Evolutionary conservation across 2,888 invertebrate species (phyloP).

Genomic region (Drosophila parthenogenetica): DNA sequence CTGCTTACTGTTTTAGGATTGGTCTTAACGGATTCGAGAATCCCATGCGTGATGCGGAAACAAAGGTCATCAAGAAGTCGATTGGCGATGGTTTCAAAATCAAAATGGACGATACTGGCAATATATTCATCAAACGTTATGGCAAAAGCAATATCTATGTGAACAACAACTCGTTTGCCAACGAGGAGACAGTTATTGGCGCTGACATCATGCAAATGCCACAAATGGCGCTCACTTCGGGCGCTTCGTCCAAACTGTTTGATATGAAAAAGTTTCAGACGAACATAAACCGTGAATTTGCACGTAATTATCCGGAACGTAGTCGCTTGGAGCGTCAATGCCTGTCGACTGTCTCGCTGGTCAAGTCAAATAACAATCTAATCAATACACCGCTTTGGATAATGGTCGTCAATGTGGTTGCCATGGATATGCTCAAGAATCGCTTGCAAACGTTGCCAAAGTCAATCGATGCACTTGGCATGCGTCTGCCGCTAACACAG

Average conservation of each 20-base stretch:
- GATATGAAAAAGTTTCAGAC: slow-evolving; percentile 90
- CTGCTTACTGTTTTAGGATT: slow-evolving; percentile 88
- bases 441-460: slow-evolving; percentile 87
- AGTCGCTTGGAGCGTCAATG: slow-evolving; percentile 89
- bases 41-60: slow-evolving; percentile 96
- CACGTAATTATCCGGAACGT: slow-evolving; percentile 89
- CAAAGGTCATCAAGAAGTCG: slow-evolving; percentile 95
- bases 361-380: slow-evolving; percentile 89
- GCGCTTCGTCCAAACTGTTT: slow-evolving; percentile 89
- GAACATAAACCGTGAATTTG: slow-evolving; percentile 89
- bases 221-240: slow-evolving; percentile 88
- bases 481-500: slow-evolving; percentile 74
- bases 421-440: slow-evolving; percentile 91
- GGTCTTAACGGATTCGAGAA: slow-evolving; percentile 98
- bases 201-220: slow-evolving; percentile 89
- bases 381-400: slow-evolving; percentile 92
- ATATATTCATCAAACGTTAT: slow-evolving; percentile 89
- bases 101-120: slow-evolving; percentile 90
- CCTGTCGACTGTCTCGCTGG: slow-evolving; percentile 90
- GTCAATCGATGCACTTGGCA: slow-evolving; percentile 78
- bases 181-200: slow-evolving; percentile 88
- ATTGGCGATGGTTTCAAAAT: slow-evolving; percentile 93
- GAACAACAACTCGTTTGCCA: slow-evolving; percentile 86
- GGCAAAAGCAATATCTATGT: slow-evolving; percentile 89
- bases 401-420: slow-evolving; percentile 91